Base-by-base conservation (phyloP, 2,797 vertebrate species). In the Xenopus petersii region DNA sequence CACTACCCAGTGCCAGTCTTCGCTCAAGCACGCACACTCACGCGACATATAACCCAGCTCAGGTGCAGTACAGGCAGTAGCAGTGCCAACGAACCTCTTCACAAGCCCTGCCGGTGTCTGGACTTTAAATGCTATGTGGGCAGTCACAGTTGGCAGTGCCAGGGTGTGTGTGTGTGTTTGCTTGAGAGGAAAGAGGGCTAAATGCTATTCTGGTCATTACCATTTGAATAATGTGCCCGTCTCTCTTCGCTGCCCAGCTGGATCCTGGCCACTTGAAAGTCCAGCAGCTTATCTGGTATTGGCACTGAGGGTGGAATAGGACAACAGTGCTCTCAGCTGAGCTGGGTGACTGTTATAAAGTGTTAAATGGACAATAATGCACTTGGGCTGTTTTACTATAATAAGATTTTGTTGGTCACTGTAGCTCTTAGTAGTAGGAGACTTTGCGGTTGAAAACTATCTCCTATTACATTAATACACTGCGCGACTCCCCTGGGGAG, bases 201-300 rank as follows among this genome's bases (percentile, higher is more conserved):
- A 59, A 69, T 78, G 71, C 76, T 66, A 69, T 59, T 17, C 11
- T 78, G 76, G 76, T 69, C 71, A 78, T 78, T 78, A 78, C 71
- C 75, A 78, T 78, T 73, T 78, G 71, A 78, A 78, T 73, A 65
- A 78, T 73, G 51, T 78, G 70, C 42, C 76, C 64, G 61, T 78
- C 66, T 78, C 71, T 73, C 66, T 78, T 54, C 54, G 48, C 51
- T 73, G 66, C 71, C 76, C 61, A 78, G 70, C 60, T 73, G 76
- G 76, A 30, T 64, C n/a, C n/a, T n/a, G n/a, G 70, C 76, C 76
- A 78, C 68, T 58, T 70, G 61, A 56, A 65, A 64, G 76, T 73
- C 71, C 71, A 68, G 70, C 70, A 68, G 65, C 60, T 73, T 73
- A 73, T 69, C 67, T 78, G 71, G 66, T 63, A 73, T 24, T 64